These are phyloP conservation scores for Mustela lutreola DNA, from an alignment of 2,113 vertebrate genomes.

Conservation along the genomic window DNA sequence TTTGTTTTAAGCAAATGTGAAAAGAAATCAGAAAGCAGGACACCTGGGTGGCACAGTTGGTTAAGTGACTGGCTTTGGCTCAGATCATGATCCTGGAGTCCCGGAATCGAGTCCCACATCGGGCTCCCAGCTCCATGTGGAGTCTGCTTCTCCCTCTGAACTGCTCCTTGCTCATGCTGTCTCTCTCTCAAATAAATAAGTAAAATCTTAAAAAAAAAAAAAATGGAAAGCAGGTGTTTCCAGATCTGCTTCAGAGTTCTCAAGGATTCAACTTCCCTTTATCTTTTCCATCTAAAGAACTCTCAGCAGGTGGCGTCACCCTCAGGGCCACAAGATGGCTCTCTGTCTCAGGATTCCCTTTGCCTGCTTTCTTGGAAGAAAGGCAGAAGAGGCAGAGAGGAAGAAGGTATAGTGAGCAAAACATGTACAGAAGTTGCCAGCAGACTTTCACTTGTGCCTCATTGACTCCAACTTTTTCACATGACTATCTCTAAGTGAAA, in stretches of 20 bases:
- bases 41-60: too few relatives aligned
- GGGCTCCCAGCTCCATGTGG: too few relatives aligned
- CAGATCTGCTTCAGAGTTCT: neutral
- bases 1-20: neutral
- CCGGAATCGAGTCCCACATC: too few relatives aligned
- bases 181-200: too few relatives aligned
- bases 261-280: neutral
- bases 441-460: neutral
- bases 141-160: too few relatives aligned
- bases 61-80: too few relatives aligned
- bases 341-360: neutral
- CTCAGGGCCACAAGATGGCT: neutral
- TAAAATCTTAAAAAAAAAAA: neutral
- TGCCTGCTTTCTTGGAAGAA: neutral
- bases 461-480: neutral
- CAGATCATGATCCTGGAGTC: too few relatives aligned
- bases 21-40: neutral
- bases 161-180: too few relatives aligned
- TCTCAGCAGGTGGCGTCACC: neutral
- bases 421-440: neutral
- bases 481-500: neutral
- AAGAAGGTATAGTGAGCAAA: neutral
- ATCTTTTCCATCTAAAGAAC: neutral
- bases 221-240: neutral
- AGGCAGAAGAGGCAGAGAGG: neutral